These are phyloP conservation scores for Numida meleagris DNA, from an alignment of 2,113 vertebrate genomes.

Conservation along the genomic window DNA sequence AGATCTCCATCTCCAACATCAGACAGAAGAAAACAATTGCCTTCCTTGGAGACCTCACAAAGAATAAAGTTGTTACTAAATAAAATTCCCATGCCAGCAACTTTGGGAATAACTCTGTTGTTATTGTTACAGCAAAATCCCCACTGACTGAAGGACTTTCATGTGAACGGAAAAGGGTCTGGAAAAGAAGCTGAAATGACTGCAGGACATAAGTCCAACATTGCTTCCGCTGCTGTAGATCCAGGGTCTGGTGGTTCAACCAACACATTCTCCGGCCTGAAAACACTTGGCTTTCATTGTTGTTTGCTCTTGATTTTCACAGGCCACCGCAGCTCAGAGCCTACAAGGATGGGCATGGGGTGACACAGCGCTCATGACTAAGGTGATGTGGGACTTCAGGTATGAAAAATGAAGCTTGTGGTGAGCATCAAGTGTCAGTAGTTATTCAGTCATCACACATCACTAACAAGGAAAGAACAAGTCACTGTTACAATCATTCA, in stretches of 20 bases:
- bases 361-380: neutral
- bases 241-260: neutral
- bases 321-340: neutral
- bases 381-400: neutral
- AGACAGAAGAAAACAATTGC: conserved; percentile 38
- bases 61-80: neutral
- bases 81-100: neutral
- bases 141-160: neutral
- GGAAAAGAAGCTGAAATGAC: neutral
- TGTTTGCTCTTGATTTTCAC: neutral
- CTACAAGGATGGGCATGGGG: neutral
- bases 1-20: neutral
- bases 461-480: neutral
- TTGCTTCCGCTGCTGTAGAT: rapidly evolving
- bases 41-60: neutral
- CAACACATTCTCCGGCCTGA: neutral
- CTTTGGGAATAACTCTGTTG: neutral
- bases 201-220: neutral
- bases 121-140: neutral
- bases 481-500: neutral
- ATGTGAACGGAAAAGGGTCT: neutral
- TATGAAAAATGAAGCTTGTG: neutral
- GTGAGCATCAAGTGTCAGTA: neutral
- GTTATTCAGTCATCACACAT: neutral
- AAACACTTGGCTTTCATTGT: neutral